These are phyloP conservation scores for Drosophila phalerata DNA, from an alignment of 2,888 invertebrate genomes.

Conservation along the genomic window DNA sequence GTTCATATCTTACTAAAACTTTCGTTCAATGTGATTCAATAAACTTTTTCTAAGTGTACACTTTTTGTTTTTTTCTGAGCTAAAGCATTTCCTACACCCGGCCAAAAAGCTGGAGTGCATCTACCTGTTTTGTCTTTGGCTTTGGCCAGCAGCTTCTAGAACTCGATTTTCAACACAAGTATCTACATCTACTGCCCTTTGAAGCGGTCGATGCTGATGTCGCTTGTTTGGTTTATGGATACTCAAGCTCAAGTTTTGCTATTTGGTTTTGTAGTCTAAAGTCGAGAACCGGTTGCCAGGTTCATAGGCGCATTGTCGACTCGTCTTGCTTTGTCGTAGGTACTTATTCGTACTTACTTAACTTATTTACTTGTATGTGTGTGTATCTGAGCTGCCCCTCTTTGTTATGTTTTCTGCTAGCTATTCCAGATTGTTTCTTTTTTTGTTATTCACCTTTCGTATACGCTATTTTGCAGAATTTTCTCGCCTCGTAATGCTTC, in stretches of 20 bases:
- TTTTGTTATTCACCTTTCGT: slow-evolving; percentile 25
- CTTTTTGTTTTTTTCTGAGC: slow-evolving; percentile 44
- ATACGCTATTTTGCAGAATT: slow-evolving; percentile 47
- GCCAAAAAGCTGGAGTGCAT: slow-evolving; percentile 53
- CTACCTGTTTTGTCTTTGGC: slow-evolving; percentile 44
- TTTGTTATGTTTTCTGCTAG: slow-evolving; percentile 31
- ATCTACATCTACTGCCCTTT: slow-evolving; percentile 56
- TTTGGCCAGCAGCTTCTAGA: slow-evolving; percentile 55
- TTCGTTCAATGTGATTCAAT: not conserved
- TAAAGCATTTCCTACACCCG: slow-evolving; percentile 57
- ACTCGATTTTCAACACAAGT: slow-evolving; percentile 52
- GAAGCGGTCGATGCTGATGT: slow-evolving; percentile 29
- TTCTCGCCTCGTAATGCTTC: slow-evolving; percentile 54
- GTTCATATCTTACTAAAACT: not conserved
- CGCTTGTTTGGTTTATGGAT: slow-evolving; percentile 74
- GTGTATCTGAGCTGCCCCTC: slow-evolving; percentile 28
- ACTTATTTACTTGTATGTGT: slow-evolving; percentile 11
- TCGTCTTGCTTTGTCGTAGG: slow-evolving; percentile 55
- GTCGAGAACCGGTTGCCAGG: slow-evolving; percentile 71
- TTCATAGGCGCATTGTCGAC: slow-evolving; percentile 76
- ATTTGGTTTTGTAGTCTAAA: slow-evolving; percentile 65
- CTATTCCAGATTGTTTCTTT: slow-evolving; percentile 37
- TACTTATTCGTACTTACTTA: slow-evolving; percentile 58
- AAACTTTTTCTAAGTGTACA: slow-evolving; percentile 29
- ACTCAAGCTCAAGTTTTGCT: slow-evolving; percentile 64